phyloP scores from a whole-genome alignment of 1,140 invertebrate species.

The Eueides isabella region DNA sequence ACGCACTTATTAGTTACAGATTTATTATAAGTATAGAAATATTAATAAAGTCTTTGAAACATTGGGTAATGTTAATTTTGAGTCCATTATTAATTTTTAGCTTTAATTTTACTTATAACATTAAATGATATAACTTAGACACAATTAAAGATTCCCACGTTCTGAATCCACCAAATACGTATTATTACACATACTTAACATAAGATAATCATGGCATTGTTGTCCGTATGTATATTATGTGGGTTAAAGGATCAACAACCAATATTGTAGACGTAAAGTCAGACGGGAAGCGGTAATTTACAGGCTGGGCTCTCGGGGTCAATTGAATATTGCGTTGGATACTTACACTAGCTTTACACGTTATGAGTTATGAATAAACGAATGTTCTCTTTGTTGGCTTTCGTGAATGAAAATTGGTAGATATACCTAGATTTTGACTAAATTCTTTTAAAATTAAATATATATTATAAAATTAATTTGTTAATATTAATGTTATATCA shows the following conservation, averaged over 20 bases:
- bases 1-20: too few relatives aligned
- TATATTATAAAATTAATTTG: too few relatives aligned
- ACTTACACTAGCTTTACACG: slow-evolving; percentile 19
- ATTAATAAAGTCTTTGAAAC: too few relatives aligned
- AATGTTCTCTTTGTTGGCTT: slow-evolving; percentile 8
- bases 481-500: too few relatives aligned
- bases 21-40: too few relatives aligned
- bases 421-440: background rate
- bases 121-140: too few relatives aligned
- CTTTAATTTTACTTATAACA: too few relatives aligned
- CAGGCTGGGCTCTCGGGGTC: slow-evolving; percentile 53
- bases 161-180: slow-evolving; percentile 7
- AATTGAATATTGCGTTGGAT: slow-evolving; percentile 47
- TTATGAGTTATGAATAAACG: slow-evolving; percentile 9
- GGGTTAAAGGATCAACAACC: slow-evolving; percentile 64
- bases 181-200: background rate
- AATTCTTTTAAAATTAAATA: too few relatives aligned
- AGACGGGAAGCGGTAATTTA: slow-evolving; percentile 56
- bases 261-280: slow-evolving; percentile 43
- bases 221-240: slow-evolving; percentile 34
- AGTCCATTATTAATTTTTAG: too few relatives aligned
- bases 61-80: too few relatives aligned
- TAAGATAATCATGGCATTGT: slow-evolving; percentile 26
- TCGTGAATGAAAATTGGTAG: background rate
- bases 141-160: too few relatives aligned